Percentiles rank a stretch among this genome's conserved stretches.
These are phyloP conservation scores for Polyergus mexicanus DNA, from an alignment of 1,140 invertebrate species.

Conservation along the genomic window DNA sequence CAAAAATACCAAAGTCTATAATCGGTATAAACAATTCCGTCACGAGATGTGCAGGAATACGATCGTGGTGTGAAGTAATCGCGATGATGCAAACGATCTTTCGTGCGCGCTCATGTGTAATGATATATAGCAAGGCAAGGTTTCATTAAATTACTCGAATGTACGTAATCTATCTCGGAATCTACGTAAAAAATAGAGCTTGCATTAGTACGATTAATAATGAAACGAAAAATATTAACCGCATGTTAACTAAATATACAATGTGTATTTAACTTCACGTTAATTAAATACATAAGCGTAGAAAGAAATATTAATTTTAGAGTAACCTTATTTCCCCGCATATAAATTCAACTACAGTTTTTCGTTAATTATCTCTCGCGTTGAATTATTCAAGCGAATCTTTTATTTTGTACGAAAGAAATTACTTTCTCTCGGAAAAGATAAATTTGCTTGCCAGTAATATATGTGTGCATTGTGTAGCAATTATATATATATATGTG, in stretches of 20 bases:
- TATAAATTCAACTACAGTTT: not conserved
- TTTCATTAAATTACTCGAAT: constrained; percentile 53
- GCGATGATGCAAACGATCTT: constrained; percentile 48
- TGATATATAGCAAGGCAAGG: constrained; percentile 38
- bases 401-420: not conserved
- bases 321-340: constrained; percentile 12
- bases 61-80: constrained; percentile 40
- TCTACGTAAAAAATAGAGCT: constrained; percentile 25
- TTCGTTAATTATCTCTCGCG: not conserved
- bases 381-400: constrained; percentile 34
- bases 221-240: constrained; percentile 31
- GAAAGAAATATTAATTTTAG: not conserved
- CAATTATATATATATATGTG: not conserved
- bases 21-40: constrained; percentile 10
- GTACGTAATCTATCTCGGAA: not conserved
- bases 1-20: constrained; percentile 5
- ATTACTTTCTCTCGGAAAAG: not conserved
- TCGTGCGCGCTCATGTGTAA: constrained; percentile 42
- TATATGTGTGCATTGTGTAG: not conserved
- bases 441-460: not conserved
- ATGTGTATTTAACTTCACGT: not conserved
- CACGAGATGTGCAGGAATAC: constrained; percentile 1
- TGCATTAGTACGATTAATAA: constrained; percentile 25
- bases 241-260: constrained; percentile 2
- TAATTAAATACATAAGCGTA: not conserved